phyloP scores from a whole-genome alignment of 2,113 vertebrate genomes.

The Falco punctatus region DNA sequence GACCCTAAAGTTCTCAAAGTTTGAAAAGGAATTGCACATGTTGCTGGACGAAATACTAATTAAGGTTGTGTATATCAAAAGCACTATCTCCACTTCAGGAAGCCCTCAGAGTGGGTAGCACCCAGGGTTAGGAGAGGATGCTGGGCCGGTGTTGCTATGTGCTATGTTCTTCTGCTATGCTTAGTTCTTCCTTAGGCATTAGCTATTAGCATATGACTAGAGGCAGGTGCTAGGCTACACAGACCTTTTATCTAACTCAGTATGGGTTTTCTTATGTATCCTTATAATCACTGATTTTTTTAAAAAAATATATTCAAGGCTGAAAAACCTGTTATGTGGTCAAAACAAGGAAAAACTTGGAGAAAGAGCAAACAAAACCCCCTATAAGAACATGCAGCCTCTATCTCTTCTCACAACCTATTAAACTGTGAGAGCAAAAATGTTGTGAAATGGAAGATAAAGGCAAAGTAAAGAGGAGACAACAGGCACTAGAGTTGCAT shows the following conservation, averaged over 20 bases:
- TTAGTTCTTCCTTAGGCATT: background rate
- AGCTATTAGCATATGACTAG: background rate
- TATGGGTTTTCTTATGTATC: background rate
- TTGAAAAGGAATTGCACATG: background rate
- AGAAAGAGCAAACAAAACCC: background rate
- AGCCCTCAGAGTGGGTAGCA: background rate
- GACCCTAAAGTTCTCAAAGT: background rate
- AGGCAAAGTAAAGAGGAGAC: background rate
- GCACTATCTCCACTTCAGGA: background rate
- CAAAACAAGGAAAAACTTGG: background rate
- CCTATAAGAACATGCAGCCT: background rate
- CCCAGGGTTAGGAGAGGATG: background rate
- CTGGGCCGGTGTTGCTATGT: background rate
- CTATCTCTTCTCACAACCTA: background rate
- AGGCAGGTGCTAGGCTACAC: background rate
- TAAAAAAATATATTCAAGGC: background rate
- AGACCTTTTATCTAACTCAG: background rate
- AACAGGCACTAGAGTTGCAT: background rate
- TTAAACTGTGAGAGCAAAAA: background rate
- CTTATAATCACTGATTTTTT: background rate
- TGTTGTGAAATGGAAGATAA: background rate
- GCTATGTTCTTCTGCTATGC: too few relatives aligned
- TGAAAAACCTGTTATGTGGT: background rate
- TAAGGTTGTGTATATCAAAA: background rate
- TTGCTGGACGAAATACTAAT: background rate